Evolutionary conservation across 2,888 invertebrate species (phyloP), one percentile per base, ranked within the genome.

Genomic region (Ichneumon xanthorius): DNA sequence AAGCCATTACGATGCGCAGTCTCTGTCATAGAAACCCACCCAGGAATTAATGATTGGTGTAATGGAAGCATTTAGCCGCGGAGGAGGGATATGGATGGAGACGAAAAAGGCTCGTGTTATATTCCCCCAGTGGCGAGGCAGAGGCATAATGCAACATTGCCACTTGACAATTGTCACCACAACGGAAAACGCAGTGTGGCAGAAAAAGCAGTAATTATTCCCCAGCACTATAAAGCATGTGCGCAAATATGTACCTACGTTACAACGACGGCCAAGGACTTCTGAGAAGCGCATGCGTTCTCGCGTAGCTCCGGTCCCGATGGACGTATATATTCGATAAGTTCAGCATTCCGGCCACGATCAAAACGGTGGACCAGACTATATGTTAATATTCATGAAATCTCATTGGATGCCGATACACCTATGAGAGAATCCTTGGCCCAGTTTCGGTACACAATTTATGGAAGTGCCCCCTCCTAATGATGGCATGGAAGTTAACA

Each of bases 281-380:
- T 63, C 14, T 5, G n/a, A 58, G 26, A 76, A n/a, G 50, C 70
- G 83, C 83, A 84, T 84, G 83, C 83, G 83, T 75, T 55, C 63
- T 63, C 14, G 14, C 45, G 67, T 40, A 30, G 63, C 71, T 84
- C 55, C 53, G 53, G 50, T 71, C 37, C 50, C 70, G 80, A 55
- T 22, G 4, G 63, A 45, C 79, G 70, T 70, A 65, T 67, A 80
- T 37, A 68, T 84, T 84, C 83, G 83, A 84, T 84, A 76, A 70
- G 65, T 33, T 68, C 45, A 65, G 75, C 61, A 37, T 80, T 63
- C 33, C 53, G 45, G 75, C 19, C 76, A 40, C 67, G 5, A 33
- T 22, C 37, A 19, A 45, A 72, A 58, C 16, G 48, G n/a, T 65
- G 19, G 33, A 16, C 75, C 61, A 3, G 26, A 22, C 37, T 37